Evolutionary conservation across 2,888 invertebrate genomes (phyloP).

Genomic region (Cabera pusaria): DNA sequence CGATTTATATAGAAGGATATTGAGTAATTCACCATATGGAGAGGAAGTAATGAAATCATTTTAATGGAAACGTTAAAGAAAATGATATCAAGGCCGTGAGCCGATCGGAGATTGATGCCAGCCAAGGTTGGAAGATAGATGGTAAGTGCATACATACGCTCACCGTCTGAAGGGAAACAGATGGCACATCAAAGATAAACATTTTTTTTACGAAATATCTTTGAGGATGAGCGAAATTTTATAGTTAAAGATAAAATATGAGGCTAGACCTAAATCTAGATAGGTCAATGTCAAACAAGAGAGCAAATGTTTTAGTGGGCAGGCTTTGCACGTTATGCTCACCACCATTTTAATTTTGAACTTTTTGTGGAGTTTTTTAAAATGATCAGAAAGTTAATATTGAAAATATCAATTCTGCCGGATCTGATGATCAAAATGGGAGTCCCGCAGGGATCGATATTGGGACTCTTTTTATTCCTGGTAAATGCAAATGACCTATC

Average conservation of each 20-base stretch:
- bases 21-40: constrained; percentile 57
- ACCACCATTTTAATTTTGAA: no score
- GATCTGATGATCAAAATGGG: no score
- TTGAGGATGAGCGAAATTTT: constrained; percentile 21
- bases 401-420: no score
- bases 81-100: constrained; percentile 60
- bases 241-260: constrained; percentile 6
- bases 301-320: no score
- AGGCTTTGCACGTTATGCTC: no score
- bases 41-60: constrained; percentile 62
- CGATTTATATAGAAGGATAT: constrained; percentile 28
- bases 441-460: no score
- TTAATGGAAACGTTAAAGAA: constrained; percentile 56
- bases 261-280: no score
- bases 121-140: constrained; percentile 50
- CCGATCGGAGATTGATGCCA: constrained; percentile 45
- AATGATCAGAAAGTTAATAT: no score
- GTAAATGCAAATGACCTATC: no score
- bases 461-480: no score
- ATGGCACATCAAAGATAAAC: constrained; percentile 38
- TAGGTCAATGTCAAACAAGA: neutral
- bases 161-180: constrained; percentile 41
- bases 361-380: no score
- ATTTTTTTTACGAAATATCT: constrained; percentile 18
- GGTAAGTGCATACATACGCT: constrained; percentile 47